Conservation (phyloP, 2,888 invertebrate species). For the Polylopha cassiicola region DNA sequence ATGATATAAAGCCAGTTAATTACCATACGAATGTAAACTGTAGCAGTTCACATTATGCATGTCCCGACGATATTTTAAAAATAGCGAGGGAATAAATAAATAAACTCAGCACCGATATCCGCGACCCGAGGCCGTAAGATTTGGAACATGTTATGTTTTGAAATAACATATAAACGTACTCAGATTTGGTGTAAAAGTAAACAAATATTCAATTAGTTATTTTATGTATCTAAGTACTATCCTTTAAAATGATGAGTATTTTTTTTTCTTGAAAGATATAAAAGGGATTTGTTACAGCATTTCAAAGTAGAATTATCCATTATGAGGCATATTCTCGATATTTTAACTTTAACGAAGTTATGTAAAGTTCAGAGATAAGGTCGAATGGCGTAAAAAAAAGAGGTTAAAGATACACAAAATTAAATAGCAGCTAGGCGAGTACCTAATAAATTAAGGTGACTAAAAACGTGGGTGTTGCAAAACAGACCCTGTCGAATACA, state of each 20-base stretch:
- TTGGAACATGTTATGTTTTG: conserved; percentile 15
- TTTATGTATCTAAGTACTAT: no score
- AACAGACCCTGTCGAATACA: conserved; percentile 52
- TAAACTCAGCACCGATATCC: conserved; percentile 22
- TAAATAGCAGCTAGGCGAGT: no score
- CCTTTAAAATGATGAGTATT: no score
- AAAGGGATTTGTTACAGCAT: no score
- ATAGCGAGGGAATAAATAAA: conserved; percentile 54
- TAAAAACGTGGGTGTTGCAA: conserved; percentile 53
- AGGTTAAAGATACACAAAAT: no score
- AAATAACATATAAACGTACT: conserved; percentile 16
- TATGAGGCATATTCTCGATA: no score
- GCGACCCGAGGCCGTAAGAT: conserved; percentile 22
- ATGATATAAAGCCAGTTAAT: conserved; percentile 66
- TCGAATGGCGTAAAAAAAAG: no score
- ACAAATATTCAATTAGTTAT: conserved; percentile 3
- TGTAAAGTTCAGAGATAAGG: no score
- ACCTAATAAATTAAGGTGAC: conserved; percentile 29
- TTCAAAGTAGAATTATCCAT: no score
- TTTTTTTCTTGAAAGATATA: no score
- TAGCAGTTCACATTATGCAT: conserved; percentile 58
- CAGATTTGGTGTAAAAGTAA: conserved; percentile 11
- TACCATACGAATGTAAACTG: conserved; percentile 60
- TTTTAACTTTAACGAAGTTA: no score
- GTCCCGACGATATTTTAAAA: conserved; percentile 52